Evolutionary conservation across 92 coral and sea anemone genomes (phyloP), one percentile per base, ranked within the genome.

Genomic region (Bergia puertoricense): DNA sequence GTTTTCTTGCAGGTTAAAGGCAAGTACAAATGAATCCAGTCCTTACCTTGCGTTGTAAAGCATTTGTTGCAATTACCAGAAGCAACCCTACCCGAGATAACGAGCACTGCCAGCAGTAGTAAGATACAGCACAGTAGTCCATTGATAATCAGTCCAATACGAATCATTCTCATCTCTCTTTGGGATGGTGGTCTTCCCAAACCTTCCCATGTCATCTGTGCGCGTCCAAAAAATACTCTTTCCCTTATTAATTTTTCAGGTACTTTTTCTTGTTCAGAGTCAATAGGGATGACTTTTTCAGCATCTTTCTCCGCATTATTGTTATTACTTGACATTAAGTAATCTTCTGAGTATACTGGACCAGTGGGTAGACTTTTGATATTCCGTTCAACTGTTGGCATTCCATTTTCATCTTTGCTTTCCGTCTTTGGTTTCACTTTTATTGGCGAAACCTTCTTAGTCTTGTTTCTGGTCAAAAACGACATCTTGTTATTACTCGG

Each of bases 391-490:
- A 30, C 79, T 30, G 59, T 13, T 10, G 45, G 59, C 22, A 16
- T 36, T 8, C 13, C 50, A 36, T 44, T 7, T 46, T 71, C 77
- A 46, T 3, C 45, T n/a, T 72, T 48, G 22, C 36, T 23, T 11
- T 71, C 69, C 68, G 62, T 2, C n/a, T 72, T 84, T 7, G 79
- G 77, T 23, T 45, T 71, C 30, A 71, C 79, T 14, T 42, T 71
- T 84, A 84, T 69, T 2, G 78, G 87, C 13, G 65, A 69, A 23
- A 84, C 87, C 23, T 48, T 84, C 30, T 84, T 84, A 10, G 78
- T 15, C 87, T 71, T 72, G 46, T 10, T 71, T 16, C 79, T 84
- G 16, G 68, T 38, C 44, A 46, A 71, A 20, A 69, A 30, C 11
- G 79, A 71, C 87, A 84, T 84, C 1, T 41, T 81, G 67, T 18